Conservation (phyloP, 1,140 invertebrate species). For the Euura lappo region DNA sequence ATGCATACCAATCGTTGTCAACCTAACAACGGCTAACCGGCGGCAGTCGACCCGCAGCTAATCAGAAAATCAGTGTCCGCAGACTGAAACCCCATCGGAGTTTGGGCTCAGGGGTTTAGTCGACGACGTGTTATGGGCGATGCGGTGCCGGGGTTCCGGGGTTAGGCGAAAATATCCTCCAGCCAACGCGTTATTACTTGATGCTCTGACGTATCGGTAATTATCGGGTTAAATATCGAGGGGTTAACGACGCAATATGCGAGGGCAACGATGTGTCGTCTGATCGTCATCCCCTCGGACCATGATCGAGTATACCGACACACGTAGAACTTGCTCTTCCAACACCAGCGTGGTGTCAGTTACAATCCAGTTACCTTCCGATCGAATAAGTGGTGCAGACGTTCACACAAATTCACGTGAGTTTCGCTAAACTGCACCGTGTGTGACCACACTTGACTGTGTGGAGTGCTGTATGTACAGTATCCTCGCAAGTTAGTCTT, state of each 20-base stretch:
- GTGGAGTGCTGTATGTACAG: too few relatives aligned
- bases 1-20: conserved; percentile 60
- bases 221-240: conserved; percentile 56
- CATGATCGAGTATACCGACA: neutral
- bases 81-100: conserved; percentile 47
- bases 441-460: too few relatives aligned
- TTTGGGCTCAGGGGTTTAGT: conserved; percentile 20
- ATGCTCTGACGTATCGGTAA: conserved; percentile 41
- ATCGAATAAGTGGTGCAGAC: too few relatives aligned
- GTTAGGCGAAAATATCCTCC: neutral
- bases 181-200: neutral
- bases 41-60: conserved; percentile 58
- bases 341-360: too few relatives aligned
- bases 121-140: neutral
- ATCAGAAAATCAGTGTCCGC: conserved; percentile 60
- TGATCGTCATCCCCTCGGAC: conserved; percentile 16
- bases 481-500: too few relatives aligned
- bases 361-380: too few relatives aligned
- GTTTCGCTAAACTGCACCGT: too few relatives aligned
- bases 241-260: conserved; percentile 40
- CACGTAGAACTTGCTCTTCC: too few relatives aligned
- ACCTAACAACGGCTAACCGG: conserved; percentile 61
- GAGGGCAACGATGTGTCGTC: conserved; percentile 43
- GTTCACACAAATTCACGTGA: too few relatives aligned
- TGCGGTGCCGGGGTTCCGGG: neutral